phyloP scores from a whole-genome alignment of 2,888 invertebrate genomes.

The Abscondita cerata region DNA sequence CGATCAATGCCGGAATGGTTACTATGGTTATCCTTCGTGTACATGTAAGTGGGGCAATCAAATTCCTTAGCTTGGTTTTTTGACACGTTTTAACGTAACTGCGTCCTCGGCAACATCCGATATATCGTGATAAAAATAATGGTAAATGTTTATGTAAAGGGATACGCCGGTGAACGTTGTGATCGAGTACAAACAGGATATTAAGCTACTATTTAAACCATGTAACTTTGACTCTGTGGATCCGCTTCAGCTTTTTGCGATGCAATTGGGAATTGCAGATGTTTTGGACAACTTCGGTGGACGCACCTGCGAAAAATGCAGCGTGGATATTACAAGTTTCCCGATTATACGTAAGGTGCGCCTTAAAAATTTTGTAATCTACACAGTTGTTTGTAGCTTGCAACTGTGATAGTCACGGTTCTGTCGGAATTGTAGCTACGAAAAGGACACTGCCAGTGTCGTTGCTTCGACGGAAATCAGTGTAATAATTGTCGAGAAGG shows the following conservation, averaged over 20 bases:
- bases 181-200: slow-evolving; percentile 87
- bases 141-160: slow-evolving; percentile 92
- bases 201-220: slow-evolving; percentile 87
- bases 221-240: slow-evolving; percentile 85
- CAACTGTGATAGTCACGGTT: slow-evolving; percentile 86
- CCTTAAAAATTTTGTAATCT: neutral
- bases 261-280: slow-evolving; percentile 88
- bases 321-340: slow-evolving; percentile 90
- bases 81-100: slow-evolving; percentile 72
- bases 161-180: slow-evolving; percentile 89
- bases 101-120: slow-evolving; percentile 81
- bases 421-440: slow-evolving; percentile 89
- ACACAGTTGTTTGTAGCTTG: slow-evolving; percentile 70
- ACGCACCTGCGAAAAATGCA: slow-evolving; percentile 89
- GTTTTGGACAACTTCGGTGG: slow-evolving; percentile 88
- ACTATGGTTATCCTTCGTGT: slow-evolving; percentile 86
- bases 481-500: slow-evolving; percentile 93
- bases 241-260: slow-evolving; percentile 85
- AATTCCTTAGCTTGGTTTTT: too few relatives aligned
- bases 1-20: slow-evolving; percentile 90
- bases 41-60: slow-evolving; percentile 84
- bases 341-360: slow-evolving; percentile 80
- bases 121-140: slow-evolving; percentile 81
- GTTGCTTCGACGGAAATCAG: slow-evolving; percentile 84
- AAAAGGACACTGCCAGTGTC: slow-evolving; percentile 90